A percentile compares a stretch with the other conserved stretches of the same genome.
Evolutionary conservation across 1,140 invertebrate genomes (phyloP).

Genomic region (Bombyx mandarina): DNA sequence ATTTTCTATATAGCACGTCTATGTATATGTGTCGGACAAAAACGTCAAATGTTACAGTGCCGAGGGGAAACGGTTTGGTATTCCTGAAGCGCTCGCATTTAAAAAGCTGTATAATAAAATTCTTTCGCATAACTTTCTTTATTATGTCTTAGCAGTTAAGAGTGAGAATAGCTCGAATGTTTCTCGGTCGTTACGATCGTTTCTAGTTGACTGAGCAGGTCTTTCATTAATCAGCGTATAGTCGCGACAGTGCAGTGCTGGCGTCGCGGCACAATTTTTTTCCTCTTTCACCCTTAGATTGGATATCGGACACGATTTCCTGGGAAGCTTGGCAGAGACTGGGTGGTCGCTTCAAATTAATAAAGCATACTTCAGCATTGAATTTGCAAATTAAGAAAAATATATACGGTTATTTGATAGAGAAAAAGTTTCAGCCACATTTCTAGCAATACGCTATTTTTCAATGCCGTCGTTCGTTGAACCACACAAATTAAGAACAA

Average conservation of each 20-base stretch:
- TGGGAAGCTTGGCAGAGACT: slow-evolving; percentile 50
- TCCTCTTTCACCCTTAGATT: slow-evolving; percentile 63
- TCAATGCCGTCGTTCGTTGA: neutral
- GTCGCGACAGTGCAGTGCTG: slow-evolving; percentile 64
- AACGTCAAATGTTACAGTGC: slow-evolving; percentile 68
- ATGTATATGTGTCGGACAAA: slow-evolving; percentile 51
- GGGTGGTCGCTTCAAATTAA: slow-evolving; percentile 58
- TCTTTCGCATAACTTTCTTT: slow-evolving; percentile 6
- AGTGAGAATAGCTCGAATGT: slow-evolving; percentile 11
- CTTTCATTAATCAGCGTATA: slow-evolving; percentile 65
- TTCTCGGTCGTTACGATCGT: slow-evolving; percentile 23
- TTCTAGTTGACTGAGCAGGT: slow-evolving; percentile 51
- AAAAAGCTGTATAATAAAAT: slow-evolving; percentile 10
- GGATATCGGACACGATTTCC: slow-evolving; percentile 67
- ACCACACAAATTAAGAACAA: neutral
- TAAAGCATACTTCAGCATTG: slow-evolving; percentile 5
- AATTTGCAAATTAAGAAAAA: too few relatives aligned
- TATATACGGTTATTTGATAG: neutral
- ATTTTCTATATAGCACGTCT: slow-evolving; percentile 39
- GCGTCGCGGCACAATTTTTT: slow-evolving; percentile 63
- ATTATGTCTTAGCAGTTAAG: slow-evolving; percentile 10
- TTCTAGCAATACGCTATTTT: neutral
- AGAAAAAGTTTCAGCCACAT: neutral
- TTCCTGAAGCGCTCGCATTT: slow-evolving; percentile 27
- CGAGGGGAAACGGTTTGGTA: slow-evolving; percentile 65